Percentiles rank a stretch among this genome's conserved stretches.
phyloP scores from a whole-genome alignment of 2,888 invertebrate species.

The Polyommatus iphigenia region DNA sequence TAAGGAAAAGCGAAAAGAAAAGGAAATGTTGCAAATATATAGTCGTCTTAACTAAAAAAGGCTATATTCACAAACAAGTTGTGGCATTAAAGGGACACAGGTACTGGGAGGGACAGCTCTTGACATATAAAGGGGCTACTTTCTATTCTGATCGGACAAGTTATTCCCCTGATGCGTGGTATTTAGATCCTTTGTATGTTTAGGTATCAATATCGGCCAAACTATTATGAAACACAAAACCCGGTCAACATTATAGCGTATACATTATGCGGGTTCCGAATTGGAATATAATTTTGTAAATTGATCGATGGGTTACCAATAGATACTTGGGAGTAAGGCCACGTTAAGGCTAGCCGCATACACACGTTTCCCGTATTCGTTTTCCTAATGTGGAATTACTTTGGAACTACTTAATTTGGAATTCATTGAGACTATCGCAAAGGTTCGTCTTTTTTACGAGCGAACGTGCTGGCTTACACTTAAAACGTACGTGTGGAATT shows the following conservation, averaged over 20 bases:
- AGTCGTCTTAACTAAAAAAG: neutral
- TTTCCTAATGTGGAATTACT: no score
- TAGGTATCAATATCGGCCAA: constrained; percentile 12
- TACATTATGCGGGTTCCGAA: neutral
- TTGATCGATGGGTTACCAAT: neutral
- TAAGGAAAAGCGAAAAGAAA: neutral
- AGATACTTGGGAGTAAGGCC: neutral
- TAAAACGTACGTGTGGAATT: no score
- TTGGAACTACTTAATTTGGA: no score
- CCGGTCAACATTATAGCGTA: neutral
- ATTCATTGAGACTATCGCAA: no score
- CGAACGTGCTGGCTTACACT: no score
- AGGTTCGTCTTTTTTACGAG: no score
- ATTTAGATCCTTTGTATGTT: constrained; percentile 21
- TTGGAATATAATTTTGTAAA: neutral
- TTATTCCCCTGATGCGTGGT: constrained; percentile 16
- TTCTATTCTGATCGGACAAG: constrained; percentile 14
- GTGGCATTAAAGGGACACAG: constrained; percentile 18
- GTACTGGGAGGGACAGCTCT: constrained; percentile 17
- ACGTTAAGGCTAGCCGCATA: no score
- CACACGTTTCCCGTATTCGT: no score
- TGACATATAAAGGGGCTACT: constrained; percentile 25
- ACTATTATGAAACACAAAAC: neutral
- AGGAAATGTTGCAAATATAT: constrained; percentile 18
- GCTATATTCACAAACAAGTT: neutral